A percentile compares a stretch with the other conserved stretches of the same genome.
These are phyloP conservation scores for Orthosia incerta DNA, from an alignment of 2,888 invertebrate species.

Conservation along the genomic window DNA sequence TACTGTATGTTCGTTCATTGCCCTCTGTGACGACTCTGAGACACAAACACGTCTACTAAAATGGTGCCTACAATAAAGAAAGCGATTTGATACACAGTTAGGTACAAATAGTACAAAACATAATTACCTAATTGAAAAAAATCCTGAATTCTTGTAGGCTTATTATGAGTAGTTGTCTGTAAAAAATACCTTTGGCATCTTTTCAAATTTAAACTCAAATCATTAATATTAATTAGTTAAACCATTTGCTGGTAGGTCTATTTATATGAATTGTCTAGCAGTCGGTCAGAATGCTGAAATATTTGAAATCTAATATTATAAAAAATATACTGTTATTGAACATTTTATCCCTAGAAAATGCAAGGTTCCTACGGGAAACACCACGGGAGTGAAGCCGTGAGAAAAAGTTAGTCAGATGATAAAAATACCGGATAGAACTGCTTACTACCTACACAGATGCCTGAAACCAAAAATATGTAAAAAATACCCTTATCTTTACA, in stretches of 20 bases:
- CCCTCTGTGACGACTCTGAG: slow-evolving; percentile 5
- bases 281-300: no score
- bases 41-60: slow-evolving; percentile 16
- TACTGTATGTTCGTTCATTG: slow-evolving; percentile 37
- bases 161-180: neutral
- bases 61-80: slow-evolving; percentile 2
- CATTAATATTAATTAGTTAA: neutral
- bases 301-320: no score
- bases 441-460: no score
- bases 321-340: no score
- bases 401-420: no score
- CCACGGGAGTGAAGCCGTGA: no score
- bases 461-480: neutral
- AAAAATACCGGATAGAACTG: no score
- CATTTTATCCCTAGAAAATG: no score
- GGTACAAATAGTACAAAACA: neutral
- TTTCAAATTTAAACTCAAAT: neutral
- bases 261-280: neutral
- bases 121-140: neutral
- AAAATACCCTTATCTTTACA: slow-evolving; percentile 12
- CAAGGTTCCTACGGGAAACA: no score
- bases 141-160: neutral
- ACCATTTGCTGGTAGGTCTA: neutral
- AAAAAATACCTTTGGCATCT: neutral
- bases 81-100: slow-evolving; percentile 15